phyloP scores from a whole-genome alignment of 2,113 vertebrate species.

The Bambusicola thoracicus region DNA sequence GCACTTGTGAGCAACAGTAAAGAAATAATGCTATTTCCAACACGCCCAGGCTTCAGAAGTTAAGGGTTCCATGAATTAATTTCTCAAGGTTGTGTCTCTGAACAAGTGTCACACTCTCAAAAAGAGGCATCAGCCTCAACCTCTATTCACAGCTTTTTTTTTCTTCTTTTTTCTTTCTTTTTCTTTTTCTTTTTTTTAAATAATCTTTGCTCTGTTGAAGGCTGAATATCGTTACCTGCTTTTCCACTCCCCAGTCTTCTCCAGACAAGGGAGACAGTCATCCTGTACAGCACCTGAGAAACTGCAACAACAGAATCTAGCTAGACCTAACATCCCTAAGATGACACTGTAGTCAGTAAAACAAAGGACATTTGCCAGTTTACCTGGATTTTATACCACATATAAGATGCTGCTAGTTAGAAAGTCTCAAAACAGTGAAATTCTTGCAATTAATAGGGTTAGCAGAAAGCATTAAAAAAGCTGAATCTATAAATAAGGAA shows the following conservation, averaged over 20 bases:
- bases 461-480: constrained; percentile 3
- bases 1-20: fast-evolving
- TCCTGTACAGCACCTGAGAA: background rate
- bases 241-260: background rate
- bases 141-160: background rate
- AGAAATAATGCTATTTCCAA: background rate
- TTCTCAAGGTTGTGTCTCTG: background rate
- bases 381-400: background rate
- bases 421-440: background rate
- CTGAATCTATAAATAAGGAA: background rate
- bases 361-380: background rate
- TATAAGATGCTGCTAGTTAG: background rate
- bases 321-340: background rate
- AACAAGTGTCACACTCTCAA: background rate
- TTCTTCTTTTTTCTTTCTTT: background rate
- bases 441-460: background rate
- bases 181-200: background rate
- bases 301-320: background rate
- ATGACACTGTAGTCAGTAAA: background rate
- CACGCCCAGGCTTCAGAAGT: background rate
- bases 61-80: background rate
- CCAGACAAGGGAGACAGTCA: background rate
- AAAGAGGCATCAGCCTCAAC: background rate
- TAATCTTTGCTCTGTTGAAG: background rate
- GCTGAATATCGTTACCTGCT: background rate